Evolutionary conservation across 1,140 invertebrate species (phyloP).

Genomic region (Anastrepha obliqua): DNA sequence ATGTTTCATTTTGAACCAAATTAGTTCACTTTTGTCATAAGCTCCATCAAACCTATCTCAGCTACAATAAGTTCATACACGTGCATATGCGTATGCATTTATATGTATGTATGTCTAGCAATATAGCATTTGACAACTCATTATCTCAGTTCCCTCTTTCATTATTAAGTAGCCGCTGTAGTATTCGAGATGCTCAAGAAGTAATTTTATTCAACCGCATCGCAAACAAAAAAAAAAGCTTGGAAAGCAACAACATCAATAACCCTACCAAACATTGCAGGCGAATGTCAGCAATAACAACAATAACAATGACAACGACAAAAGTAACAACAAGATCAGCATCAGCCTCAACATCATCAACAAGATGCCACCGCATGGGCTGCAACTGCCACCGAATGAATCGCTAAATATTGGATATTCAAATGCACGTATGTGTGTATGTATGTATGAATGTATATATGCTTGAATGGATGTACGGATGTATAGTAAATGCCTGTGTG

Average conservation of each 20-base stretch:
- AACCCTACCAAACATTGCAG: constrained; percentile 21
- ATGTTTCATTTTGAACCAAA: no score
- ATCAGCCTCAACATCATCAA: constrained; percentile 45
- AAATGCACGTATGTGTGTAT: constrained; percentile 49
- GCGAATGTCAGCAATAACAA: constrained; percentile 37
- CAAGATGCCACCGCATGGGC: constrained; percentile 21
- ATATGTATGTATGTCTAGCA: neutral
- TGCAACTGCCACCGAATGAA: constrained; percentile 49
- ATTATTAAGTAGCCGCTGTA: constrained; percentile 16
- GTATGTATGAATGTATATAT: constrained; percentile 49
- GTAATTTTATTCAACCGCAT: constrained; percentile 46
- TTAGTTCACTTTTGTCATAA: no score
- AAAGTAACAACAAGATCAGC: constrained; percentile 52
- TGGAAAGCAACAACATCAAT: constrained; percentile 49
- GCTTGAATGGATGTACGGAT: constrained; percentile 48
- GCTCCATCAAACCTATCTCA: no score
- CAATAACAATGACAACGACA: constrained; percentile 51
- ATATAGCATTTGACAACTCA: constrained; percentile 24
- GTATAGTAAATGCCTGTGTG: constrained; percentile 30
- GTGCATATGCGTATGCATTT: neutral
- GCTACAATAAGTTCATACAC: no score
- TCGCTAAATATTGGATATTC: constrained; percentile 57
- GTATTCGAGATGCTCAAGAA: neutral
- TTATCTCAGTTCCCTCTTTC: constrained; percentile 42
- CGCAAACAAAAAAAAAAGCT: constrained; percentile 2